Conservation (phyloP, 2,888 invertebrate species). For the Trichogramma dendrolimi region DNA sequence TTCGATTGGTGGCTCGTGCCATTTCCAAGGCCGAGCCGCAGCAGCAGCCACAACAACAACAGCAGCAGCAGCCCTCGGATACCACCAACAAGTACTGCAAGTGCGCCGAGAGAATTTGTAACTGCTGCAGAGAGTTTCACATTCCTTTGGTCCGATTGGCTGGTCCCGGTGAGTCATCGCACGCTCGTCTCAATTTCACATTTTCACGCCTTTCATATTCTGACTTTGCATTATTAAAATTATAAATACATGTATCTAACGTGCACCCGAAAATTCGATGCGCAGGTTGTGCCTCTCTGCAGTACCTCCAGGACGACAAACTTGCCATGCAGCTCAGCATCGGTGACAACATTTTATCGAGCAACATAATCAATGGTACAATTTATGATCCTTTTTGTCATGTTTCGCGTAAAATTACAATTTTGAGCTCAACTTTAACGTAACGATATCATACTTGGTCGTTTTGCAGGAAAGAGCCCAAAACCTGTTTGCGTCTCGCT, state of each 20-base stretch:
- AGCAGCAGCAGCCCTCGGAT: constrained; percentile 54
- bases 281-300: constrained; percentile 73
- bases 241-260: background rate
- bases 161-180: constrained; percentile 62
- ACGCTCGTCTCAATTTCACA: background rate
- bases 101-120: constrained; percentile 70
- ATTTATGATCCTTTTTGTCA: background rate
- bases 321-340: constrained; percentile 78
- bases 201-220: background rate
- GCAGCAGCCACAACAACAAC: background rate
- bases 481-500: constrained; percentile 78
- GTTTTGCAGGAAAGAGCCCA: constrained; percentile 64
- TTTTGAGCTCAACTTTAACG: background rate
- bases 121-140: constrained; percentile 76
- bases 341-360: constrained; percentile 73
- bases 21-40: background rate
- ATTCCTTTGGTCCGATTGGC: constrained; percentile 71
- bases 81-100: constrained; percentile 73
- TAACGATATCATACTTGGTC: background rate
- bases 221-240: background rate
- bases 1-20: background rate
- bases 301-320: constrained; percentile 71
- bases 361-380: constrained; percentile 73
- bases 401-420: constrained; percentile 1
- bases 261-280: constrained; percentile 27